A percentile compares a stretch with the other conserved stretches of the same genome.
These are phyloP conservation scores for Etheostoma cragini DNA, from an alignment of 2,113 vertebrate species.

Conservation along the genomic window DNA sequence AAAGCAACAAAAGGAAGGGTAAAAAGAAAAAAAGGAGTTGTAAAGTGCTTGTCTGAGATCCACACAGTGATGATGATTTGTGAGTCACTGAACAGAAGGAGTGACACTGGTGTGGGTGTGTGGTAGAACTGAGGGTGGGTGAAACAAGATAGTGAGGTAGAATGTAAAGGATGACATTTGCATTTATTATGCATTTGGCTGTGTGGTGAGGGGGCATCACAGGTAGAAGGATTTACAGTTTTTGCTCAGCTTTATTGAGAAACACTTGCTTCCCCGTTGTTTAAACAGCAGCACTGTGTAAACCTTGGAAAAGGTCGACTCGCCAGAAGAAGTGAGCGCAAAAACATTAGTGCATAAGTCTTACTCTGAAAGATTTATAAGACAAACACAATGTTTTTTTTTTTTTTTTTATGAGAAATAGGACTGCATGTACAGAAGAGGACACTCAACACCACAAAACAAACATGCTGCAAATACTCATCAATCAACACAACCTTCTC, in stretches of 20 bases:
- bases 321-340: constrained; percentile 22
- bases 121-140: constrained; percentile 28
- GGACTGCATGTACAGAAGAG: constrained; percentile 6
- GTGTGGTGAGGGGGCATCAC: constrained; percentile 3
- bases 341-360: constrained; percentile 10
- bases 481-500: constrained; percentile 38
- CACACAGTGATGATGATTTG: constrained; percentile 43
- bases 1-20: constrained; percentile 33
- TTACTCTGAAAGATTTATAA: constrained; percentile 21
- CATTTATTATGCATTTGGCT: constrained; percentile 65
- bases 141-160: constrained; percentile 9
- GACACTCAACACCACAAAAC: constrained; percentile 19
- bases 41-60: constrained; percentile 39
- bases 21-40: constrained; percentile 28
- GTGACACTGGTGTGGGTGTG: constrained; percentile 42
- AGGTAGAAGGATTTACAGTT: constrained; percentile 44
- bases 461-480: constrained; percentile 29
- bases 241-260: constrained; percentile 56
- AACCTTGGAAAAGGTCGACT: constrained; percentile 53
- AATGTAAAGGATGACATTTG: constrained; percentile 66
- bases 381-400: constrained; percentile 4
- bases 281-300: constrained; percentile 36
- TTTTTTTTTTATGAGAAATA: constrained; percentile 34
- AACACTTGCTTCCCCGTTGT: constrained; percentile 39
- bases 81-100: constrained; percentile 58